Percentiles rank a stretch among this genome's conserved stretches.
Conservation (phyloP, 2,113 vertebrate species). For the Eulemur rufifrons region DNA sequence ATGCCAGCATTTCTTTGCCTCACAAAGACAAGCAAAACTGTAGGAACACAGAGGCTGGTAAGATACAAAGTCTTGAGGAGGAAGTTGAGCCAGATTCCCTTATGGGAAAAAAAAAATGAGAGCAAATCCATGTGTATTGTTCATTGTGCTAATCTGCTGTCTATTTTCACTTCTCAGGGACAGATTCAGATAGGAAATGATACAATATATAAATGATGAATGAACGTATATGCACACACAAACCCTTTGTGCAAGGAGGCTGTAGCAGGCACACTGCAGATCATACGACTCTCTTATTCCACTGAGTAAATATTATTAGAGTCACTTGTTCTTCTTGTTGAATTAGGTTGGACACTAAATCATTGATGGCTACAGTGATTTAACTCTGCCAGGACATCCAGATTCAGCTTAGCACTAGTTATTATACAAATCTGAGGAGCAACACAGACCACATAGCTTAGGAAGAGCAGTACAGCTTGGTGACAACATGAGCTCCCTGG, state of each 20-base stretch:
- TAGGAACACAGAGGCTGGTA: conserved; percentile 14
- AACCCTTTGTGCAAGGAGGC: not conserved
- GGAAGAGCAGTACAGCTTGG: not conserved
- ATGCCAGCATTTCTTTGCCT: conserved; percentile 64
- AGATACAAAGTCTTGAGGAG: conserved; percentile 23
- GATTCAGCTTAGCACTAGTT: not conserved
- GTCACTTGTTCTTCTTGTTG: not conserved
- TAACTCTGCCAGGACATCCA: not conserved
- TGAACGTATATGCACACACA: not conserved
- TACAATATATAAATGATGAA: not conserved
- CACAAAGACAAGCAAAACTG: conserved; percentile 48
- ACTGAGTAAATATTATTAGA: not conserved
- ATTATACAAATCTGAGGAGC: not conserved
- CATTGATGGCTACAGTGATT: not conserved
- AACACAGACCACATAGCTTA: rapidly evolving
- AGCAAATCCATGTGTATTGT: not conserved
- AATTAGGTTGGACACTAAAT: not conserved
- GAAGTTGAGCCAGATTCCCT: conserved; percentile 34
- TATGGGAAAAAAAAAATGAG: not conserved
- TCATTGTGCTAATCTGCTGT: not conserved
- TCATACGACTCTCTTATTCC: not conserved
- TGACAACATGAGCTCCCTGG: not conserved
- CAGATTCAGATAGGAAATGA: not conserved
- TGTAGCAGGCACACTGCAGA: too few species aligned
- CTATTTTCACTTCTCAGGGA: not conserved